Percentiles rank a stretch among this genome's conserved stretches.
Evolutionary conservation across 2,888 invertebrate species (phyloP).

Genomic region (Agrochola lychnidis): DNA sequence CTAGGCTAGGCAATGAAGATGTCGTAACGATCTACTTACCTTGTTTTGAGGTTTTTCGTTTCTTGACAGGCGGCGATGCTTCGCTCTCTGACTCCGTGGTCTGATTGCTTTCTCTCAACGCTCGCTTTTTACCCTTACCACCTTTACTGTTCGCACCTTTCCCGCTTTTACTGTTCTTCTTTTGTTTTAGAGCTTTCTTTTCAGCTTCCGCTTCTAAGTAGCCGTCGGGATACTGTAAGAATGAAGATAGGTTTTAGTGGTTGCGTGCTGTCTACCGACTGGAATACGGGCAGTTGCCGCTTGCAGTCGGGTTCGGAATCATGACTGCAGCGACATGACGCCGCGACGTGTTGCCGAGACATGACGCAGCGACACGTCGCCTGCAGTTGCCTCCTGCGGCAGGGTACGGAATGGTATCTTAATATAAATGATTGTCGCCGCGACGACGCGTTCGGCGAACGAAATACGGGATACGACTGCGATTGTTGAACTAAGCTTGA

Average conservation of each 20-base stretch:
- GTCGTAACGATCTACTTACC: slow-evolving; percentile 29
- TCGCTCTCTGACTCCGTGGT: slow-evolving; percentile 73
- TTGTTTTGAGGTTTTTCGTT: slow-evolving; percentile 63
- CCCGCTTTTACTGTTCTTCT: slow-evolving; percentile 70
- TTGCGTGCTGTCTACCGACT: neutral
- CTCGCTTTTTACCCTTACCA: slow-evolving; percentile 72
- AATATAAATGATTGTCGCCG: too few species aligned
- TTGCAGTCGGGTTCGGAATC: too few species aligned
- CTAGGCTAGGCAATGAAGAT: too few species aligned
- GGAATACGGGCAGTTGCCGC: too few species aligned
- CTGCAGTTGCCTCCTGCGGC: too few species aligned
- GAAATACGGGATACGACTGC: neutral
- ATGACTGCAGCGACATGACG: too few species aligned
- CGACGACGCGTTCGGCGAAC: neutral
- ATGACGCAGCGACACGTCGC: too few species aligned
- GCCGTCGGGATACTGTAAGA: slow-evolving; percentile 92
- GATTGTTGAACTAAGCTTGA: neutral
- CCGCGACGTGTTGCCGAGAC: too few species aligned
- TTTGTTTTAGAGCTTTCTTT: slow-evolving; percentile 82
- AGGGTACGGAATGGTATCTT: too few species aligned
- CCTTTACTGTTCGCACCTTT: slow-evolving; percentile 55
- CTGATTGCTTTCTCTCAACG: slow-evolving; percentile 76
- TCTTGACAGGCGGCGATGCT: slow-evolving; percentile 73
- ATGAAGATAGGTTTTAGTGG: neutral
- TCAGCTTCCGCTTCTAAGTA: slow-evolving; percentile 92